Conservation (phyloP, 2,797 vertebrate genomes). For the Myripristis jacobus region DNA sequence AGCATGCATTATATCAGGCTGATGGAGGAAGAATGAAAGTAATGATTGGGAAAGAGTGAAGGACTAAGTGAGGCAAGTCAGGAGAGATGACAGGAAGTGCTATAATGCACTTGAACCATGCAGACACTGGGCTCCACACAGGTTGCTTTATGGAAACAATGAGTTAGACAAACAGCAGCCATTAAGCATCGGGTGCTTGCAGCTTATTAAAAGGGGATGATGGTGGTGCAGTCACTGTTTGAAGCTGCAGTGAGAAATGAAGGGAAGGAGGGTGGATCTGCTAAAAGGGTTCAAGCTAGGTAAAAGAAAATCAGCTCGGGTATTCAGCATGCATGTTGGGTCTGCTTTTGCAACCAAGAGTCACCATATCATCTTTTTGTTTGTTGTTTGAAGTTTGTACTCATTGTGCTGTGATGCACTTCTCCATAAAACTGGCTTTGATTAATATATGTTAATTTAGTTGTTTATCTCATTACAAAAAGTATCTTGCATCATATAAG, state of each 20-base stretch:
- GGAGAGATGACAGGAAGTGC: not conserved
- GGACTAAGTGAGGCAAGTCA: slow-evolving; percentile 25
- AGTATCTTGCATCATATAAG: too few species aligned
- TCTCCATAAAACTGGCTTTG: not conserved
- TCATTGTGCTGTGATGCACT: not conserved
- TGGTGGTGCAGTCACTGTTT: slow-evolving; percentile 2
- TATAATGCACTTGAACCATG: slow-evolving; percentile 13
- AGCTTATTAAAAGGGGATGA: not conserved
- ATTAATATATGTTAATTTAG: not conserved
- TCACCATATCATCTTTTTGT: slow-evolving; percentile 26
- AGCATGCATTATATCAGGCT: slow-evolving; percentile 91
- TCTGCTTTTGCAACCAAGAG: slow-evolving; percentile 43
- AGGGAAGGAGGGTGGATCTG: not conserved
- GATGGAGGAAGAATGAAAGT: slow-evolving; percentile 64
- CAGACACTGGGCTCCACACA: slow-evolving; percentile 10
- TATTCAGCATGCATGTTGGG: not conserved
- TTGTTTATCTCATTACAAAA: not conserved
- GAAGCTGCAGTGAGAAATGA: not conserved
- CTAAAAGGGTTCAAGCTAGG: slow-evolving; percentile 20
- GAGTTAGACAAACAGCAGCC: not conserved
- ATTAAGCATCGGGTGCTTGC: slow-evolving; percentile 4
- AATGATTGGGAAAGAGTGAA: slow-evolving; percentile 48
- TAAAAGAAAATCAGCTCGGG: slow-evolving; percentile 9
- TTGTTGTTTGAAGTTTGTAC: not conserved
- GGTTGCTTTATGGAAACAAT: slow-evolving; percentile 7